phyloP scores from a whole-genome alignment of 2,797 vertebrate genomes.

The Taeniopygia guttata region DNA sequence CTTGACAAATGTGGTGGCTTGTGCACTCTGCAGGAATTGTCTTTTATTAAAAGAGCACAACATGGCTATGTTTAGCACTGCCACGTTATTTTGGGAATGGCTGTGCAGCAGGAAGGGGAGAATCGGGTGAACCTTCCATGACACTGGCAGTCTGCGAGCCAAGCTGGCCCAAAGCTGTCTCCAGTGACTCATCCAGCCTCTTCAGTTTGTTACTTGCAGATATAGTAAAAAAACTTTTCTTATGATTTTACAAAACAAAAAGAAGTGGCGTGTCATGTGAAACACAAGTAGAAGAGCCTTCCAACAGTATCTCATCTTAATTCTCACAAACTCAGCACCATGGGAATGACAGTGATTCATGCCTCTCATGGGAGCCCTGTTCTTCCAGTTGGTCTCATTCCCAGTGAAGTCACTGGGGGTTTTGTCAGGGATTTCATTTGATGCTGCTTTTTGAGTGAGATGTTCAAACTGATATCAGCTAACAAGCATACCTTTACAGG shows the following conservation, averaged over 20 bases:
- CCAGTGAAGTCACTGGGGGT: conserved; percentile 17
- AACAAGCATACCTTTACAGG: neutral
- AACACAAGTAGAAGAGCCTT: neutral
- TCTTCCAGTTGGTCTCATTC: conserved; percentile 30
- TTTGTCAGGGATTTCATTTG: conserved; percentile 31
- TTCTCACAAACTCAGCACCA: conserved; percentile 41
- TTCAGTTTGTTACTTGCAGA: neutral
- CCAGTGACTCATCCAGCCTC: neutral
- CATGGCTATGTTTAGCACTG: neutral
- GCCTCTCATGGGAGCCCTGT: neutral
- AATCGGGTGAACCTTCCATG: neutral
- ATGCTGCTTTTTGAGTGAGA: neutral
- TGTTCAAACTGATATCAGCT: neutral
- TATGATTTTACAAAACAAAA: neutral
- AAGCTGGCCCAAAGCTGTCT: neutral
- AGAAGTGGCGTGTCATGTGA: neutral
- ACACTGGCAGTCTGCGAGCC: neutral
- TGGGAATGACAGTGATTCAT: conserved; percentile 25
- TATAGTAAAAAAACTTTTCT: neutral
- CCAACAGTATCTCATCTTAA: neutral
- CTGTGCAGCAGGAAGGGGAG: conserved; percentile 13
- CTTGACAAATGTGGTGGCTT: conserved; percentile 46
- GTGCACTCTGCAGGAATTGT: neutral
- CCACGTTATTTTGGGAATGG: neutral
- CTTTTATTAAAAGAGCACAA: conserved; percentile 29